phyloP scores from a whole-genome alignment of 2,113 vertebrate species.

The Leptosomus discolor region DNA sequence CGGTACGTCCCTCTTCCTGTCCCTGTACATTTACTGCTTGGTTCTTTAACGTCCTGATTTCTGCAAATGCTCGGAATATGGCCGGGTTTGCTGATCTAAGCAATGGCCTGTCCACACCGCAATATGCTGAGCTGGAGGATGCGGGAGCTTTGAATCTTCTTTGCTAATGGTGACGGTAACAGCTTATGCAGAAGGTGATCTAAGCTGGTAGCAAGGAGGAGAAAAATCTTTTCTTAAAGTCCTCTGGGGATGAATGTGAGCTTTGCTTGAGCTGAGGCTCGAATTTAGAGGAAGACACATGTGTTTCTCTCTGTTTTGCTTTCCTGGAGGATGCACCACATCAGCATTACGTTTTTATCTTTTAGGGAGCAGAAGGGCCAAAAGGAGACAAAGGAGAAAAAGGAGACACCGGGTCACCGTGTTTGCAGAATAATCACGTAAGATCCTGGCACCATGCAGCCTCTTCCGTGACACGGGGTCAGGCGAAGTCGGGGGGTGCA shows the following conservation, averaged over 20 bases:
- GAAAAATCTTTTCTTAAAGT: not conserved
- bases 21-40: not conserved
- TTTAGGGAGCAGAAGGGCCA: constrained; percentile 84
- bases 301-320: not conserved
- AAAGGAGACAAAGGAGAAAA: constrained; percentile 92
- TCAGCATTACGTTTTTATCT: not conserved
- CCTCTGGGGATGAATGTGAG: not conserved
- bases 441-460: not conserved
- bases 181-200: not conserved
- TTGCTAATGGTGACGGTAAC: not conserved
- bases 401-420: constrained; percentile 79
- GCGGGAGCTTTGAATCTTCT: not conserved
- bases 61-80: not conserved
- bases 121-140: not conserved
- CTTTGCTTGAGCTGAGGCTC: not conserved
- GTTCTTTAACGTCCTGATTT: not conserved
- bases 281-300: not conserved
- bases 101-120: not conserved
- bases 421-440: constrained; percentile 86
- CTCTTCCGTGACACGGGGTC: accelerated
- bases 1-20: constrained; percentile 72
- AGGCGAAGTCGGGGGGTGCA: not conserved
- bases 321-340: not conserved
- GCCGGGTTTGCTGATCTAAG: not conserved
- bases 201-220: not conserved